Evolutionary conservation across 2,797 vertebrate genomes (phyloP), one percentile per base, ranked within the genome.

Genomic region (Taeniopygia guttata): DNA sequence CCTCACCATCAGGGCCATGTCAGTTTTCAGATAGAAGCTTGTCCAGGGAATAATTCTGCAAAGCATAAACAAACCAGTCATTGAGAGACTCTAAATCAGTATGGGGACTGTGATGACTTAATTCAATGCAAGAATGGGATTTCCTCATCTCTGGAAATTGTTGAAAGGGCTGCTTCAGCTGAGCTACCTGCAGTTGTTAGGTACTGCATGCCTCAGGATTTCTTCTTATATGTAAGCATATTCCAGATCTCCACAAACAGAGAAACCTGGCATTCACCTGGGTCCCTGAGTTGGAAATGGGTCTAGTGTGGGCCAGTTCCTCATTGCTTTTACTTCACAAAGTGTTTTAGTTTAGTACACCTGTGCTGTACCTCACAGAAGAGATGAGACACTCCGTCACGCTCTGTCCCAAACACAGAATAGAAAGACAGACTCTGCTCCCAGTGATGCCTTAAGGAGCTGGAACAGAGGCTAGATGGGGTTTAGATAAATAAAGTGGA

Each of bases 231-330:
- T 49, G 43, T 60, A 51, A 74, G 17, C 9, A 9, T 25, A 16
- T 55, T 34, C 68, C 20, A 32, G 21, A 38, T 43, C 17, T 78
- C 48, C 16, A n/a, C 34, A 40, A 38, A 14, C 11, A 69, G 45
- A 34, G 16, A 22, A 60, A 7, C 56, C 32, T 88, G 43, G 7
- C 5, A 8, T 46, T 90, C 16, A 49, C 13, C 40, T 79, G 45
- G 14, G 32, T 40, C 19, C 10, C 22, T 38, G 60, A 66, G 21
- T 0, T 51, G 43, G n/a, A 72, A 78, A 40, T 29, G 21, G 14
- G 14, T 36, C 8, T 27, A 11, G 2, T 0, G 0, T 23, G 14
- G 34, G 23, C 8, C 36, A 64, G 27, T 40, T 54, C 26, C 10
- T 87, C 18, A 16, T 25, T 64, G 36, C 13, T 91, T 91, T 91